Percentiles rank a stretch among this genome's conserved stretches.
phyloP scores from a whole-genome alignment of 2,113 vertebrate genomes.

The Pyxicephalus adspersus region DNA sequence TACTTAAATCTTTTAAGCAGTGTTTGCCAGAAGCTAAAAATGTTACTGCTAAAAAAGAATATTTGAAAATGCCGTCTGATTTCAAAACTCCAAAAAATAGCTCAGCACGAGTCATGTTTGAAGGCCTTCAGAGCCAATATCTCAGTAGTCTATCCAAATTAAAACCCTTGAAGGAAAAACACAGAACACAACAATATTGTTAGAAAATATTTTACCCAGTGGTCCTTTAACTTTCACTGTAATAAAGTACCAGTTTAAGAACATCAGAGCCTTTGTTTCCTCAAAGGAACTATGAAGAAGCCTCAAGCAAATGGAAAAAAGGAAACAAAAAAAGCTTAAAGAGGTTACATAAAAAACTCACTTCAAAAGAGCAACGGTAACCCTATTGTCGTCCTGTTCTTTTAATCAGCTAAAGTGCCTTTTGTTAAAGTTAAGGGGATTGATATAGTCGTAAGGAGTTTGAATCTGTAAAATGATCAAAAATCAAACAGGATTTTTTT shows the following conservation, averaged over 20 bases:
- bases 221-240: conserved; percentile 41
- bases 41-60: conserved; percentile 44
- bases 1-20: conserved; percentile 24
- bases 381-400: neutral
- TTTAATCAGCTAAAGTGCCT: conserved; percentile 4
- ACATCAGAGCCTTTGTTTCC: conserved; percentile 42
- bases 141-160: conserved; percentile 46
- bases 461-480: too few species aligned
- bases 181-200: conserved; percentile 30
- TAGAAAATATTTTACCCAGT: conserved; percentile 44
- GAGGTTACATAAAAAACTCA: conserved; percentile 29
- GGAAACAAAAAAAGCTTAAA: conserved; percentile 33
- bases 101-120: conserved; percentile 53
- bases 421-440: conserved; percentile 6
- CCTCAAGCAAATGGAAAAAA: conserved; percentile 56
- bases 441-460: neutral
- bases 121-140: conserved; percentile 55
- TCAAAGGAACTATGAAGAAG: conserved; percentile 37
- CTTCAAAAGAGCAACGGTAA: conserved; percentile 19
- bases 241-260: conserved; percentile 26
- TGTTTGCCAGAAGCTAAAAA: conserved; percentile 29
- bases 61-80: conserved; percentile 43
- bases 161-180: conserved; percentile 48
- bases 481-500: too few species aligned
- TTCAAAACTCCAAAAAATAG: conserved; percentile 44